Evolutionary conservation across 2,797 vertebrate genomes (phyloP).

Genomic region (Molossus alvarezi): DNA sequence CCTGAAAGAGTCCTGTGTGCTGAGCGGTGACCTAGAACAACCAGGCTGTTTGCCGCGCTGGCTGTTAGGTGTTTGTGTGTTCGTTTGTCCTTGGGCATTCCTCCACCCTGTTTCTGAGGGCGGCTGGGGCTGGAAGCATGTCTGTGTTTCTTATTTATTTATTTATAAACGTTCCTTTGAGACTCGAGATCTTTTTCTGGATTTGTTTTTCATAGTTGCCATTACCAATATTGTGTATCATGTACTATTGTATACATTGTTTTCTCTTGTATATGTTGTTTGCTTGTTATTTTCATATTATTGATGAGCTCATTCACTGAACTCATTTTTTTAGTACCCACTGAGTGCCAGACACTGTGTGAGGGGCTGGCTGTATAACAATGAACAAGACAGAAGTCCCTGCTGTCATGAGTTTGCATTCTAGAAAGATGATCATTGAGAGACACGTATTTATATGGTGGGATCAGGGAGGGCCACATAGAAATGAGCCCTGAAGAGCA

Average conservation of each 20-base stretch:
- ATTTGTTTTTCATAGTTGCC: background rate
- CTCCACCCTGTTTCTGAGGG: background rate
- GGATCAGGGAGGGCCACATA: background rate
- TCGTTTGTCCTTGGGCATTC: background rate
- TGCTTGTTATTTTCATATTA: background rate
- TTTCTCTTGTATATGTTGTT: background rate
- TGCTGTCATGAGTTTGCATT: no score
- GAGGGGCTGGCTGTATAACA: background rate
- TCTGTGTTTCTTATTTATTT: background rate
- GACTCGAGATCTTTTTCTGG: background rate
- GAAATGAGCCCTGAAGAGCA: fast-evolving
- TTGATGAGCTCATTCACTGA: background rate
- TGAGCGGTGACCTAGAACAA: background rate
- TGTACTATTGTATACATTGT: background rate
- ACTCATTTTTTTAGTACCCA: background rate
- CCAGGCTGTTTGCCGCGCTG: background rate
- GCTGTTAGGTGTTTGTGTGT: fast-evolving
- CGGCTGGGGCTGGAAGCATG: background rate
- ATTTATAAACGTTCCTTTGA: background rate
- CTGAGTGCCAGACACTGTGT: background rate
- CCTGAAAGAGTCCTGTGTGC: constrained; percentile 58
- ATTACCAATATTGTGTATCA: background rate
- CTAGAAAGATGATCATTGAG: background rate
- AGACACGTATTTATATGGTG: background rate
- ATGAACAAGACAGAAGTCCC: background rate